Conservation (phyloP, 1,140 invertebrate genomes). For the Maconellicoccus hirsutus region DNA sequence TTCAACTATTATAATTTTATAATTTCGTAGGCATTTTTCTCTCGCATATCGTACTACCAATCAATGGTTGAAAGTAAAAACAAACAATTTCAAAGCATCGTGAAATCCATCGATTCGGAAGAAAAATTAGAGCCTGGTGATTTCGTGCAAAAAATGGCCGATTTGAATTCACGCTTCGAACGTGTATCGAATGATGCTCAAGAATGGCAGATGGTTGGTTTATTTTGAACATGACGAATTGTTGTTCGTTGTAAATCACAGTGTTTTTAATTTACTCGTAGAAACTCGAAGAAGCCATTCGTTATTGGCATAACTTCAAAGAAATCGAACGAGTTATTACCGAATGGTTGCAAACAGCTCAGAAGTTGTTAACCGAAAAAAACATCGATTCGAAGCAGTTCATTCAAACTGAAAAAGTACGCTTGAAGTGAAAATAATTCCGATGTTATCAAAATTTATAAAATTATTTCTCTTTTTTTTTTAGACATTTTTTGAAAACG, state of each 20-base stretch:
- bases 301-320: constrained; percentile 75
- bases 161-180: constrained; percentile 71
- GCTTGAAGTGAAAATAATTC: background rate
- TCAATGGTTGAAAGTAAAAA: constrained; percentile 90
- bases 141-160: constrained; percentile 44
- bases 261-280: constrained; percentile 28
- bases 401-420: constrained; percentile 39
- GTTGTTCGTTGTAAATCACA: background rate
- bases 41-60: constrained; percentile 76
- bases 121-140: constrained; percentile 52
- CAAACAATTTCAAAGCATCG: constrained; percentile 81
- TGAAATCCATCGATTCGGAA: constrained; percentile 58
- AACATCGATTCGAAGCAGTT: constrained; percentile 35
- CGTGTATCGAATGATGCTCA: constrained; percentile 58
- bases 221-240: background rate
- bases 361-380: constrained; percentile 66
- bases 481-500: constrained; percentile 71
- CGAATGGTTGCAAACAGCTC: constrained; percentile 74
- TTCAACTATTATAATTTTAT: constrained; percentile 8
- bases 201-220: constrained; percentile 55
- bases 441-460: background rate
- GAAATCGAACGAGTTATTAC: constrained; percentile 63
- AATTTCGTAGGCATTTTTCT: constrained; percentile 58
- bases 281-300: constrained; percentile 48
- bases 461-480: background rate